Evolutionary conservation across 2,888 invertebrate species (phyloP).

Genomic region (Villa cingulata): DNA sequence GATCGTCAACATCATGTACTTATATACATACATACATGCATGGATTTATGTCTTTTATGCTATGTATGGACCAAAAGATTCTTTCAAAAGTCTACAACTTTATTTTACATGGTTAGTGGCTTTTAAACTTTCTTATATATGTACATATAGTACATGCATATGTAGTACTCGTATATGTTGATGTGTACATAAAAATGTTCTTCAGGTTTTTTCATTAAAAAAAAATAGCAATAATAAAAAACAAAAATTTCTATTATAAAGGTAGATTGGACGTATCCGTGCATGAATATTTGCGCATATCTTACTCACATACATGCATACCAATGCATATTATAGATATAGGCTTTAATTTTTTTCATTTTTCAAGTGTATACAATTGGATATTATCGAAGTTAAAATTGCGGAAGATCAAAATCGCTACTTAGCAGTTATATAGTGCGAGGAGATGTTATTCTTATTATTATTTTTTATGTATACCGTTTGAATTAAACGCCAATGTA

Average conservation of each 20-base stretch:
- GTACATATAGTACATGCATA: no score
- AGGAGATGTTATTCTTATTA: constrained; percentile 4
- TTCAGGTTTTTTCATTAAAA: no score
- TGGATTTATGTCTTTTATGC: not conserved
- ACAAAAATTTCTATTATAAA: not conserved
- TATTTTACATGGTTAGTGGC: not conserved
- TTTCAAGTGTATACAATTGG: not conserved
- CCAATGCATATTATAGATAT: no score
- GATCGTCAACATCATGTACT: no score
- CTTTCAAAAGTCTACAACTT: not conserved
- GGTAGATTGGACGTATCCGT: not conserved
- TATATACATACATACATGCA: no score
- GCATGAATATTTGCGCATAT: not conserved
- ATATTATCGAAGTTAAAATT: constrained; percentile 6
- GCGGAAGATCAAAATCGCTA: constrained; percentile 8
- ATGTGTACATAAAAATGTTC: no score
- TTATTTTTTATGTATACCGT: constrained; percentile 9
- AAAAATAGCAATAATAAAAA: no score
- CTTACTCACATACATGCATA: no score
- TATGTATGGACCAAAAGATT: no score
- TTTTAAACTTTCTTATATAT: not conserved
- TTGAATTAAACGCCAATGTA: constrained; percentile 4
- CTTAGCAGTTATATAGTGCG: constrained; percentile 1
- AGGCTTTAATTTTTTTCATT: no score
- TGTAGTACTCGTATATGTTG: no score